Conservation (phyloP, 2,888 invertebrate genomes). For the Eubasilissa splendida region DNA sequence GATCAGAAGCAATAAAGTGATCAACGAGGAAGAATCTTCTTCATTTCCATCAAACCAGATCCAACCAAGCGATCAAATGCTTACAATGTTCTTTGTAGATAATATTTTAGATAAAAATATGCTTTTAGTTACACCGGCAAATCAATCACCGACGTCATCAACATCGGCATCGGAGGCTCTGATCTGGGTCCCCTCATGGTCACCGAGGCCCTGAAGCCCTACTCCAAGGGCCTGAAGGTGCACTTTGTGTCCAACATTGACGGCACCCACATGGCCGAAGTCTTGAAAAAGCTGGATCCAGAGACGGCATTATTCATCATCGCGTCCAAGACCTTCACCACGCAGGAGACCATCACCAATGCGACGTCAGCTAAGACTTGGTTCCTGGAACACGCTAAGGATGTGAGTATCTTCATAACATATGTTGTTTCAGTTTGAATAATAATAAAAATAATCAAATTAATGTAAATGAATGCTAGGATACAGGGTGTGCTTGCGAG, state of each 20-base stretch:
- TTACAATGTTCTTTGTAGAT: too few species aligned
- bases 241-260: constrained; percentile 99
- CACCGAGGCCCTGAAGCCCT: constrained; percentile 96
- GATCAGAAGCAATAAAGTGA: too few species aligned
- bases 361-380: constrained; percentile 97
- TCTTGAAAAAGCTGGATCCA: constrained; percentile 89
- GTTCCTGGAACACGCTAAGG: constrained; percentile 90
- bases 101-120: too few species aligned
- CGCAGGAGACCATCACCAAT: constrained; percentile 99
- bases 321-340: constrained; percentile 99
- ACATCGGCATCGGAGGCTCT: constrained; percentile 99
- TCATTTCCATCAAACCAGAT: too few species aligned
- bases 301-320: constrained; percentile 98
- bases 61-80: too few species aligned
- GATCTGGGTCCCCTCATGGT: constrained; percentile 99
- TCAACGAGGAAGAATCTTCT: too few species aligned
- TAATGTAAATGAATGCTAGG: too few species aligned
- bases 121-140: constrained; percentile 85
- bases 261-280: constrained; percentile 97
- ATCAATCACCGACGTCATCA: constrained; percentile 96
- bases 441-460: too few species aligned
- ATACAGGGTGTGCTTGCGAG: too few species aligned
- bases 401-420: constrained; percentile 74
- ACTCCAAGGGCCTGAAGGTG: constrained; percentile 85
- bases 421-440: constrained; percentile 44